Base-by-base conservation (phyloP, 2,113 vertebrate genomes). In the Myocastor coypus region DNA sequence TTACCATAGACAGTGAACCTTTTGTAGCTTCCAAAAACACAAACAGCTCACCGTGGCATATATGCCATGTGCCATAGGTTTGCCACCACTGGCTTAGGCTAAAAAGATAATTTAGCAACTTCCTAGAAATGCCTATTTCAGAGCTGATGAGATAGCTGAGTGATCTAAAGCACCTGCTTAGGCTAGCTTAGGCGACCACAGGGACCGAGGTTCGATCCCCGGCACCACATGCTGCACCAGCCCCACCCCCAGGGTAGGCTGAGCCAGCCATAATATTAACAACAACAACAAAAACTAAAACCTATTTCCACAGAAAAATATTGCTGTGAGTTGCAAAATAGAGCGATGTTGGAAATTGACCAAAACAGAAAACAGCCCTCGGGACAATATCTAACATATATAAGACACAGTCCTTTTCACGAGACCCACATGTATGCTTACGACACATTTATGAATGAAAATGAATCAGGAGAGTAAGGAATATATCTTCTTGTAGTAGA, bases 401-500 rank as follows among this genome's bases (percentile, higher is more conserved):
- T 75, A 63, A 64, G 63, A 85, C 52, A 32, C 22, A 93, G 55
- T 82, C 75, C 68, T 91, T 73, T 71, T 82, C 68, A 55, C 81
- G 83, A 94, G 40, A 87, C 16, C 30, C 24, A 75, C 11, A 32
- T 52, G 78, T 78, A 85, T 75, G 42, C 91, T 83, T 92, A 92
- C 7, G 92, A 69, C 22, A 89, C 30, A 87, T 77, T 89, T 73
- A 83, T 89, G 81, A 26, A 88, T 95, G 50, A 89, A 96, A 91
- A 95, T 92, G 34, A 61, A 73, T 50, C 32, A 77, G 40, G 46
- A 46, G 28, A 46, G 40, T 77, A 91, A 94, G 16, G 92, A 59
- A 61, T 16, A 89, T n/a, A 50, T 20, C 30, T 92, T 50, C 32
- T 63, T 85, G 34, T 68, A 61, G n/a, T 81, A 71, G 78, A 92